Conservation (phyloP, 2,888 invertebrate species). For the Drosophila meridionalis region DNA sequence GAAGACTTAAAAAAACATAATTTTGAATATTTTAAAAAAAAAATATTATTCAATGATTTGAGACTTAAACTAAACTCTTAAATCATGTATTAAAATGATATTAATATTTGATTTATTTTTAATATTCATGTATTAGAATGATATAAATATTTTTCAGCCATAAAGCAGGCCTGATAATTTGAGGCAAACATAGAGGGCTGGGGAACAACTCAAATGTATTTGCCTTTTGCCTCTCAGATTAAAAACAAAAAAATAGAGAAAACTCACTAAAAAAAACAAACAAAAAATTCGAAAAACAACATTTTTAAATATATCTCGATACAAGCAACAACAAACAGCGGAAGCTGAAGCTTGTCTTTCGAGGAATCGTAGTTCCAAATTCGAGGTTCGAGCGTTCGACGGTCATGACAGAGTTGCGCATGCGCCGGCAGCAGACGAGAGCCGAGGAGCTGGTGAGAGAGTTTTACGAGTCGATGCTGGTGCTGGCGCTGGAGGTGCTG, state of each 20-base stretch:
- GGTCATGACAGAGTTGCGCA: conserved; percentile 16
- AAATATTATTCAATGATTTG: too few species aligned
- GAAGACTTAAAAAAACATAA: too few species aligned
- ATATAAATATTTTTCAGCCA: too few species aligned
- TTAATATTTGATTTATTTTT: too few species aligned
- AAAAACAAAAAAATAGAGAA: neutral
- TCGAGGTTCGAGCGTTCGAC: neutral
- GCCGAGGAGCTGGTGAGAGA: conserved; percentile 33
- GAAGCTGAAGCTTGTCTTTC: neutral
- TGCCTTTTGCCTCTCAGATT: neutral
- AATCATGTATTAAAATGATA: too few species aligned
- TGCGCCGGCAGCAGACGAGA: conserved; percentile 9
- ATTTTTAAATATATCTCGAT: neutral
- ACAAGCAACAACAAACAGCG: neutral
- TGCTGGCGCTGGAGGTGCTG: conserved; percentile 34
- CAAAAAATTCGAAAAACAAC: neutral
- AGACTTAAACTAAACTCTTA: too few species aligned
- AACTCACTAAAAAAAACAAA: neutral
- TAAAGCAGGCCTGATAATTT: too few species aligned
- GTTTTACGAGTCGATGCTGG: conserved; percentile 51
- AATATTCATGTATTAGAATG: too few species aligned
- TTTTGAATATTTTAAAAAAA: too few species aligned
- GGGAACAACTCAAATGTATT: neutral
- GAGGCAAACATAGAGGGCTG: neutral
- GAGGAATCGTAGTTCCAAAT: conserved; percentile 17